Evolutionary conservation across 2,888 invertebrate genomes (phyloP), one percentile per base, ranked within the genome.

Genomic region (Gisinianus flammeolus): DNA sequence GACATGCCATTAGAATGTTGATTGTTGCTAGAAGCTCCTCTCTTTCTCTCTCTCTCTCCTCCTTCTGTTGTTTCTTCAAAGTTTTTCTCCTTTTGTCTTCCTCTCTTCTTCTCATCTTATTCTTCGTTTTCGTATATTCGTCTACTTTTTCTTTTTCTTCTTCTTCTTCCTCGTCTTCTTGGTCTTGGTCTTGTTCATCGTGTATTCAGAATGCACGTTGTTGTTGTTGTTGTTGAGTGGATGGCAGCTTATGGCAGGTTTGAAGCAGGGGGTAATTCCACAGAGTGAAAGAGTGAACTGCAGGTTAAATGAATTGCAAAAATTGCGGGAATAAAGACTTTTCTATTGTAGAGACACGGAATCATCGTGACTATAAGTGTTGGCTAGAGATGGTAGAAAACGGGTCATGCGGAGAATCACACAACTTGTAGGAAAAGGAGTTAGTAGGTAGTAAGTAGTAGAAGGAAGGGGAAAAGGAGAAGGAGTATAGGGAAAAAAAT

Each of bases 1-100:
- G 73, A 74, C 73, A 74, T 74, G 64, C 64, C 73, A 74, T 74
- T 74, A 74, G 62, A 74, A 74, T 74, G 64, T 64, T 74, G 64
- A 74, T 74, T 74, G 73, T 74, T 74, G 73, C 73, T 10, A 44
- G 44, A 62, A 62, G 22, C 62, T 62, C 22, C 62, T 62, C 62
- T 62, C 16, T 62, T 4, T 58, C 8, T 66, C 66, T 26, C 28
- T 26, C 8, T 8, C 8, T 44, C 33, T 69, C n/a, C 26, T 8
- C 2, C 24, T 68, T 22, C n/a, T 2, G 6, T 5, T n/a, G 10
- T 22, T 33, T 69, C 44, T 69, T 33, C n/a, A 30, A 12, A 8
- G 54, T 54, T 24, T 22, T 12, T 5, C 26, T 70, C 16, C 16
- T 68, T 33, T 35, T n/a, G 8, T 24, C 28, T 68, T 26, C n/a